A percentile compares a stretch with the other conserved stretches of the same genome.
These are phyloP conservation scores for Lethenteron reissneri DNA, from an alignment of 2,113 vertebrate genomes.

Conservation along the genomic window DNA sequence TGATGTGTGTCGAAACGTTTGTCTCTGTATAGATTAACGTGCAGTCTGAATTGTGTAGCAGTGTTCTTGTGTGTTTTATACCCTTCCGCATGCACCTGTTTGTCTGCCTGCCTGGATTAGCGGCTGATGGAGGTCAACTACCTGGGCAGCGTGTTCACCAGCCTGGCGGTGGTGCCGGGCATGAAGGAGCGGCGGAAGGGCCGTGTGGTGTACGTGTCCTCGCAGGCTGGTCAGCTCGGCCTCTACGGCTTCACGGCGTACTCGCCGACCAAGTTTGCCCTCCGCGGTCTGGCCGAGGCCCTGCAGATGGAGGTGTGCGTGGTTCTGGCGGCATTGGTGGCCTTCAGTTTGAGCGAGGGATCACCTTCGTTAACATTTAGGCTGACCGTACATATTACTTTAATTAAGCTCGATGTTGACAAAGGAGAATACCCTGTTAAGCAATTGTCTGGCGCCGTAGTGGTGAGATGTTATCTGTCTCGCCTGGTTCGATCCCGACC, in stretches of 20 bases:
- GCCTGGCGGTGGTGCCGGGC: conserved; percentile 57
- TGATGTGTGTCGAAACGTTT: neutral
- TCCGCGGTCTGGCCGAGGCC: conserved; percentile 71
- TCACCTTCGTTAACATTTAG: too few species aligned
- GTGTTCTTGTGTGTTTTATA: too few species aligned
- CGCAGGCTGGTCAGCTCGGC: conserved; percentile 75
- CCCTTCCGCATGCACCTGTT: neutral
- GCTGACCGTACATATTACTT: too few species aligned
- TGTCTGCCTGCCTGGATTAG: conserved; percentile 20
- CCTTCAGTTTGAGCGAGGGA: too few species aligned
- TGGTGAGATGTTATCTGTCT: too few species aligned
- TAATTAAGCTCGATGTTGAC: too few species aligned
- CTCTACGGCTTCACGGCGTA: conserved; percentile 79
- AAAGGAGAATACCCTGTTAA: too few species aligned
- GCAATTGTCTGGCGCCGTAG: too few species aligned
- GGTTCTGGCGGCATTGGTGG: too few species aligned
- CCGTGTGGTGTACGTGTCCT: conserved; percentile 74
- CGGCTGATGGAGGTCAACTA: conserved; percentile 84
- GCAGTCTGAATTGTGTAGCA: neutral
- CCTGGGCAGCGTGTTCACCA: conserved; percentile 79
- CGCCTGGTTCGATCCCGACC: too few species aligned
- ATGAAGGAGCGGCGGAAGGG: conserved; percentile 93
- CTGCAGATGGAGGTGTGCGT: conserved; percentile 78
- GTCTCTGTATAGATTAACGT: neutral
- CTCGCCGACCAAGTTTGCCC: conserved; percentile 74